Evolutionary conservation across 1,140 invertebrate genomes (phyloP).

Genomic region (Drosophila tsacasi): DNA sequence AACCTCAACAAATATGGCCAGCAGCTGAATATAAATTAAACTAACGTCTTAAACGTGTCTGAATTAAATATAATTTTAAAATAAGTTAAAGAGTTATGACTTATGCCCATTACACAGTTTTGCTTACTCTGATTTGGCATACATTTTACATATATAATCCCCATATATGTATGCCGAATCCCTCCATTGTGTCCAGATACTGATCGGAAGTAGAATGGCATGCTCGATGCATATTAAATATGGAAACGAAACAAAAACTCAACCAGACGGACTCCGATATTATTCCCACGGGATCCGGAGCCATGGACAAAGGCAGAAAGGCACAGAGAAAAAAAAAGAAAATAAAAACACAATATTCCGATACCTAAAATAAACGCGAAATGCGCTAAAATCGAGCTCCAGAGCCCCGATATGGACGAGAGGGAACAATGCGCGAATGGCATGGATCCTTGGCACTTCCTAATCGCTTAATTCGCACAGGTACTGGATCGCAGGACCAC

Average conservation of each 20-base stretch:
- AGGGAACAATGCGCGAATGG: slow-evolving; percentile 31
- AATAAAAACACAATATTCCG: slow-evolving; percentile 32
- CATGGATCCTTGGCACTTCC: slow-evolving; percentile 61
- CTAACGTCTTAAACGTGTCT: no score
- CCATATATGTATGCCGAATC: slow-evolving; percentile 5
- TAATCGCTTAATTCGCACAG: slow-evolving; percentile 72
- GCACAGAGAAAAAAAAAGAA: slow-evolving; percentile 31
- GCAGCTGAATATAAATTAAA: no score
- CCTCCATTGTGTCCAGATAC: slow-evolving; percentile 22
- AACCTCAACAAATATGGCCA: no score
- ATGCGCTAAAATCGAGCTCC: slow-evolving; percentile 59
- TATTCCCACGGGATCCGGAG: slow-evolving; percentile 74
- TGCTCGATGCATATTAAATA: slow-evolving; percentile 69
- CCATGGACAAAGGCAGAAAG: slow-evolving; percentile 24
- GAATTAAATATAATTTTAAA: no score
- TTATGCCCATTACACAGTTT: slow-evolving; percentile 4
- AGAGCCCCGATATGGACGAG: slow-evolving; percentile 49
- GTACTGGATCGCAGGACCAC: slow-evolving; percentile 48
- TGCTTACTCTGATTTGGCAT: slow-evolving; percentile 5
- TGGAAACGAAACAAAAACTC: slow-evolving; percentile 32
- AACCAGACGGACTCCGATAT: slow-evolving; percentile 49
- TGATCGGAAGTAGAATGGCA: slow-evolving; percentile 68
- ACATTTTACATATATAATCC: background rate
- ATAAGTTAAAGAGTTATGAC: background rate
- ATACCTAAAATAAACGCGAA: slow-evolving; percentile 62